Evolutionary conservation across 2,888 invertebrate genomes (phyloP).

Genomic region (Chloroclystis v-ata): DNA sequence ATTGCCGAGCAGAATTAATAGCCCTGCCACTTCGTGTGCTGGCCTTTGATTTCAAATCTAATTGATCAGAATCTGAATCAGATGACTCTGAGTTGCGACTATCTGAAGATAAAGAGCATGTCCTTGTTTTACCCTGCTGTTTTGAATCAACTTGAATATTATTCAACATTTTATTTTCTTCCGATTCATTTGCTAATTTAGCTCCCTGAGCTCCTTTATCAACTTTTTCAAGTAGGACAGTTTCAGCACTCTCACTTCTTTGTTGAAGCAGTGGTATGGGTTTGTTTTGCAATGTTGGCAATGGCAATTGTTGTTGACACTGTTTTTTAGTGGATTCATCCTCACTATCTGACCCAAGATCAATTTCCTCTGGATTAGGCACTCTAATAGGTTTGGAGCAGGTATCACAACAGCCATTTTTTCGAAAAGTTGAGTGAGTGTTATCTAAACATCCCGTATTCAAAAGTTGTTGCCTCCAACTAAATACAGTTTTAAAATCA

Average conservation of each 20-base stretch:
- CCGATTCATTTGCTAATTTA: conserved; percentile 38
- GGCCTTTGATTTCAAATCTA: conserved; percentile 32
- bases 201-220: conserved; percentile 36
- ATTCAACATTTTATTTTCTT: conserved; percentile 41
- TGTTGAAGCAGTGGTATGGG: conserved; percentile 23
- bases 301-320: conserved; percentile 2
- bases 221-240: conserved; percentile 44
- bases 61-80: conserved; percentile 52
- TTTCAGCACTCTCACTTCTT: conserved; percentile 61
- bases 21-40: conserved; percentile 29
- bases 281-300: conserved; percentile 26
- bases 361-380: conserved; percentile 67
- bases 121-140: neutral
- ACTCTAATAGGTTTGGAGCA: conserved; percentile 34
- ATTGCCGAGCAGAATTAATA: conserved; percentile 32
- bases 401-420: conserved; percentile 1
- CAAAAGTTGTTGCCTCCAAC: conserved; percentile 63
- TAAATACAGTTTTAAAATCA: conserved; percentile 70
- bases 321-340: conserved; percentile 38
- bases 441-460: conserved; percentile 66
- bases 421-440: conserved; percentile 39
- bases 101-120: conserved; percentile 53
- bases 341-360: conserved; percentile 52
- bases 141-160: conserved; percentile 34
- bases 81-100: conserved; percentile 58